Evolutionary conservation across 2,113 vertebrate species (phyloP).

Genomic region (Leptosomus discolor): DNA sequence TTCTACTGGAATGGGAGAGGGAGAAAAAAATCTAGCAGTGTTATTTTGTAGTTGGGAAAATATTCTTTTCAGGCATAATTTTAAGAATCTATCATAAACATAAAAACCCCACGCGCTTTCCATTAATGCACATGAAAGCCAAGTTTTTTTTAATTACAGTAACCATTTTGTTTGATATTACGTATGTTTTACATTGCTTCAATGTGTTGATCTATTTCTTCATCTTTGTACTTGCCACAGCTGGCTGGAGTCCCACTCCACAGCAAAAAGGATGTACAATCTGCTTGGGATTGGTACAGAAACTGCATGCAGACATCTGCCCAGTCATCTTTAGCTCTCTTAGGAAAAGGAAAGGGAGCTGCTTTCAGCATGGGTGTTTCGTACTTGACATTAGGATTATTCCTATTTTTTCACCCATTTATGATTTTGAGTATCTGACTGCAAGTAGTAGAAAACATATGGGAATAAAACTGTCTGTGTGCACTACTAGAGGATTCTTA

Average conservation of each 20-base stretch:
- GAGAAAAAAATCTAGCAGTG: neutral
- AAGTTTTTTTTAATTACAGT: neutral
- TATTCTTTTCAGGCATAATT: neutral
- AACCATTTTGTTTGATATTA: neutral
- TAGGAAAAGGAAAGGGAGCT: neutral
- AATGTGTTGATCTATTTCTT: conserved; percentile 6
- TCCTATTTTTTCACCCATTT: neutral
- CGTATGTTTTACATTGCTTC: conserved; percentile 9
- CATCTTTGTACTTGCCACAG: neutral
- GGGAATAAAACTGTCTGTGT: neutral
- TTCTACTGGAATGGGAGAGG: neutral
- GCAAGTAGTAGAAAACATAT: neutral
- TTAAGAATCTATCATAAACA: neutral
- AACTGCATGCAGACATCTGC: neutral
- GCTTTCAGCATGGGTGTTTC: neutral
- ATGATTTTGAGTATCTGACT: neutral
- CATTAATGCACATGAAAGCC: neutral
- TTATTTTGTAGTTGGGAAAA: neutral
- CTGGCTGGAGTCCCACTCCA: neutral
- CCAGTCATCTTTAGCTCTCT: neutral
- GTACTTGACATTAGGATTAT: neutral
- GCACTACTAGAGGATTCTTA: neutral
- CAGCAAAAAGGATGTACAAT: neutral
- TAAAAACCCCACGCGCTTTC: neutral
- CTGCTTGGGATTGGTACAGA: neutral